These are phyloP conservation scores for Lepidotrigona ventralis DNA, from an alignment of 1,140 invertebrate genomes.

Conservation along the genomic window DNA sequence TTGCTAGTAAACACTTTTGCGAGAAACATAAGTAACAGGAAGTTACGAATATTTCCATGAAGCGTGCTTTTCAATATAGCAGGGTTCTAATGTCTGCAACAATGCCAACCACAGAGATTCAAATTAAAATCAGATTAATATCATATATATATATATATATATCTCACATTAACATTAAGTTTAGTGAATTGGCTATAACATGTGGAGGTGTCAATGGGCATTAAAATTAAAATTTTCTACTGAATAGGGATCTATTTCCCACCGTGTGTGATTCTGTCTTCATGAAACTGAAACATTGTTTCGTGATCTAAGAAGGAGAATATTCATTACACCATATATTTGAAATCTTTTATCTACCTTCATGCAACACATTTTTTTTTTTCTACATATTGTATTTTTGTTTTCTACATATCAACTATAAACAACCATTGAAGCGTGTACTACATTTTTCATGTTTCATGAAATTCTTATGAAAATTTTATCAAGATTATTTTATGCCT, in stretches of 20 bases:
- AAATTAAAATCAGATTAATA: constrained; percentile 18
- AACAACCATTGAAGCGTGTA: background rate
- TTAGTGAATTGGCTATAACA: constrained; percentile 60
- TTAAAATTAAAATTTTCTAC: constrained; percentile 9
- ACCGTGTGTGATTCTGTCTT: background rate
- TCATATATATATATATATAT: background rate
- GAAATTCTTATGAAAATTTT: background rate
- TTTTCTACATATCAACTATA: background rate
- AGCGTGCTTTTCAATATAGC: constrained; percentile 64
- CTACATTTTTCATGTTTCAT: background rate
- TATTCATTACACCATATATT: background rate
- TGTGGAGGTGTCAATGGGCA: constrained; percentile 71
- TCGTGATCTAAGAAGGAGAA: background rate
- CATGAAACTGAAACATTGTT: background rate
- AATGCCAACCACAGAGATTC: constrained; percentile 28
- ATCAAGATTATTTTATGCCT: background rate
- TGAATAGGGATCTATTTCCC: background rate
- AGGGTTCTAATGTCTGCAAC: constrained; percentile 77
- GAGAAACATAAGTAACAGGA: background rate
- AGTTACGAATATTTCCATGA: constrained; percentile 37
- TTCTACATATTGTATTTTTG: background rate
- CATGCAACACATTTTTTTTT: background rate
- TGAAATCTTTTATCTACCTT: background rate
- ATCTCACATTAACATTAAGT: background rate
- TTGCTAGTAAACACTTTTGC: constrained; percentile 32